A percentile compares a stretch with the other conserved stretches of the same genome.
Evolutionary conservation across 2,113 vertebrate species (phyloP).

Genomic region (Rhodinocichla rosea): DNA sequence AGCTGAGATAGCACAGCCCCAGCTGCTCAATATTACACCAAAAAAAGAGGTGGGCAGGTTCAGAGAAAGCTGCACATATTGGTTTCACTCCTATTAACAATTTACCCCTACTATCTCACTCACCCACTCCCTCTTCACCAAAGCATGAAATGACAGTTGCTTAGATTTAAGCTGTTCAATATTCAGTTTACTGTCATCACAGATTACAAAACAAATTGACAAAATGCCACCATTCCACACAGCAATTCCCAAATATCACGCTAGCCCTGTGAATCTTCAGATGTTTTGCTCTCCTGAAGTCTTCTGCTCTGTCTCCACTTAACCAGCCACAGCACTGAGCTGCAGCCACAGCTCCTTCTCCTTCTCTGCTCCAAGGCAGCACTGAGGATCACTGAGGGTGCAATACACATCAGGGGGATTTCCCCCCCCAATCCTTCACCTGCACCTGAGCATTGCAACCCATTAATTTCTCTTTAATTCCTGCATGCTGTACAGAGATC

Average conservation of each 20-base stretch:
- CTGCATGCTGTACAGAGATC: neutral
- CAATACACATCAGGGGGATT: neutral
- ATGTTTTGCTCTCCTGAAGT: neutral
- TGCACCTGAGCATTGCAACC: neutral
- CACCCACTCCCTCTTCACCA: slow-evolving; percentile 34
- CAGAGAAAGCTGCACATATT: slow-evolving; percentile 24
- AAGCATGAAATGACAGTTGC: slow-evolving; percentile 42
- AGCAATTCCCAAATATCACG: neutral
- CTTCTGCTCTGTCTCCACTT: neutral
- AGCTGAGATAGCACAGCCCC: neutral
- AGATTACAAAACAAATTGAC: slow-evolving; percentile 17
- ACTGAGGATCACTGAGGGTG: neutral
- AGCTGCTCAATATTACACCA: neutral
- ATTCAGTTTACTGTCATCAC: slow-evolving; percentile 22
- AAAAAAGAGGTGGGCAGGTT: slow-evolving; percentile 6
- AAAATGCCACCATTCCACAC: neutral
- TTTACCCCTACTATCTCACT: slow-evolving; percentile 25
- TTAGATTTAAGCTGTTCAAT: slow-evolving; percentile 26
- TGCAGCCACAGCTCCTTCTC: neutral
- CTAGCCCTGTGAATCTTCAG: neutral
- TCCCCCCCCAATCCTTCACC: neutral
- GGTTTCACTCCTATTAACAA: slow-evolving; percentile 40
- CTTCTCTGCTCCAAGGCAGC: neutral
- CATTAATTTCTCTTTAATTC: neutral
- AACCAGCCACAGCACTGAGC: neutral